phyloP scores from a whole-genome alignment of 1,140 invertebrate genomes.

The Aphaenogaster floridana region DNA sequence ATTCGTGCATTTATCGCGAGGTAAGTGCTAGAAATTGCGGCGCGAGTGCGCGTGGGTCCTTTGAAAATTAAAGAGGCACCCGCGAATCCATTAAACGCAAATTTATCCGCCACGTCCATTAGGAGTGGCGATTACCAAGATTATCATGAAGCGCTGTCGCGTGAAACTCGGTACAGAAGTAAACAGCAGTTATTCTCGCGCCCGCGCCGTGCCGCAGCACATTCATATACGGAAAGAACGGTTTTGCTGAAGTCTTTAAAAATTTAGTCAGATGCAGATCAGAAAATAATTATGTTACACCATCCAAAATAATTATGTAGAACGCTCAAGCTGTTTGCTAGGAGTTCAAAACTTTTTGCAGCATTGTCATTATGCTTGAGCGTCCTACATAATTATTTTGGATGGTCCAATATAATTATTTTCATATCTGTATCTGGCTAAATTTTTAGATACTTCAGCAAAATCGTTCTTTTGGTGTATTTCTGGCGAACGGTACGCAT shows the following conservation, averaged over 20 bases:
- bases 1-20: conserved; percentile 39
- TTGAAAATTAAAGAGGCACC: conserved; percentile 57
- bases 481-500: not conserved
- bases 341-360: too few species aligned
- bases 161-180: conserved; percentile 38
- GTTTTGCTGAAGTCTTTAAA: too few species aligned
- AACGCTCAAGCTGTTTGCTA: too few species aligned
- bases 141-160: conserved; percentile 28
- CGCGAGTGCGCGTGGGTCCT: not conserved
- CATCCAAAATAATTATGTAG: too few species aligned
- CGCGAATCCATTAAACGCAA: conserved; percentile 61
- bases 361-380: too few species aligned
- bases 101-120: conserved; percentile 55
- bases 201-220: not conserved
- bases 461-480: not conserved
- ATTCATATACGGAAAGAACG: not conserved
- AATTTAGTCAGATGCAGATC: too few species aligned
- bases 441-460: too few species aligned
- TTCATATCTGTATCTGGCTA: too few species aligned
- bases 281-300: too few species aligned
- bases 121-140: conserved; percentile 46
- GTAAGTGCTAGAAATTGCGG: conserved; percentile 54
- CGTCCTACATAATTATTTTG: too few species aligned
- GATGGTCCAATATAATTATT: too few species aligned
- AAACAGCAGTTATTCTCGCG: conserved; percentile 28